Evolutionary conservation across 2,797 vertebrate species (phyloP).

Genomic region (Philypnodon macrostomus): DNA sequence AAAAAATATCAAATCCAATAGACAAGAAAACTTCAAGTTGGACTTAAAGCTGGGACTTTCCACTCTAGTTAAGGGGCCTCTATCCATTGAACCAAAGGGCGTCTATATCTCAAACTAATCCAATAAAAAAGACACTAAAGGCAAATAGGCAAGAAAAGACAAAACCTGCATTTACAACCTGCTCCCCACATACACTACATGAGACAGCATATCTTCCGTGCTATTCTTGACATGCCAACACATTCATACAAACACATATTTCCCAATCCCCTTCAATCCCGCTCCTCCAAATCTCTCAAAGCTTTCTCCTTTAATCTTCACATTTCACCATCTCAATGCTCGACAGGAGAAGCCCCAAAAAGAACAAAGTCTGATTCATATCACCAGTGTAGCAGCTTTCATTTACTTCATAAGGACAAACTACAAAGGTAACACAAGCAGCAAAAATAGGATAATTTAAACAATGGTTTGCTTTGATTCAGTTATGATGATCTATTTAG

Average conservation of each 20-base stretch:
- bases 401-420: slow-evolving; percentile 14
- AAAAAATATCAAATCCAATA: no score
- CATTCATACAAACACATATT: slow-evolving; percentile 10
- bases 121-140: background rate
- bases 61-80: no score
- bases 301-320: slow-evolving; percentile 43
- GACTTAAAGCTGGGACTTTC: no score
- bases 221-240: slow-evolving; percentile 11
- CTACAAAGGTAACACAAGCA: slow-evolving; percentile 29
- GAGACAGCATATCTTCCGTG: slow-evolving; percentile 28
- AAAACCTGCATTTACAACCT: slow-evolving; percentile 22
- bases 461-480: slow-evolving; percentile 48
- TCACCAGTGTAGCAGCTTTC: slow-evolving; percentile 16
- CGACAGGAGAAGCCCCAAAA: slow-evolving; percentile 11
- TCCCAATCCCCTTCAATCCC: slow-evolving; percentile 15
- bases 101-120: no score
- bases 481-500: slow-evolving; percentile 44
- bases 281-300: slow-evolving; percentile 25
- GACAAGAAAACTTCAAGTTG: no score
- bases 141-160: background rate
- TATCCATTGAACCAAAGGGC: no score
- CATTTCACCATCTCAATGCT: slow-evolving; percentile 17
- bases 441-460: slow-evolving; percentile 44
- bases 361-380: slow-evolving; percentile 26
- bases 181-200: slow-evolving; percentile 25